Conservation (phyloP, 2,888 invertebrate species). For the Cheilosia urbana region DNA sequence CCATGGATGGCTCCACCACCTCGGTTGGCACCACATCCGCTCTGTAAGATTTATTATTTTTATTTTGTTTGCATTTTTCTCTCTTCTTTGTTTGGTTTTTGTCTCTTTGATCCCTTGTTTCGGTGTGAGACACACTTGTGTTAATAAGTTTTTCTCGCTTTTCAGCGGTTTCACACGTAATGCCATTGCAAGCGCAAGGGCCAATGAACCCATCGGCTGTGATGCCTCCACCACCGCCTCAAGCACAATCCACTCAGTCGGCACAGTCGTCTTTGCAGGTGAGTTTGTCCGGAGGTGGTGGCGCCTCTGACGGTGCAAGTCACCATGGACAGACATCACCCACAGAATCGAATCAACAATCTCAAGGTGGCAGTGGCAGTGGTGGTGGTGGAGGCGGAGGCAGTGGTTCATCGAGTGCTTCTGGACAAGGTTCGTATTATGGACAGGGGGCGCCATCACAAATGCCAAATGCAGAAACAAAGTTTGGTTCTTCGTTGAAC, state of each 20-base stretch:
- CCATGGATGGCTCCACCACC: constrained; percentile 83
- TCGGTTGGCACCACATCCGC: constrained; percentile 81
- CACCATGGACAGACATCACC: constrained; percentile 81
- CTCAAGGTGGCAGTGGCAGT: constrained; percentile 76
- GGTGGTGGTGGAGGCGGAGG: constrained; percentile 77
- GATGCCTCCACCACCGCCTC: constrained; percentile 82
- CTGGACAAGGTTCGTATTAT: constrained; percentile 77
- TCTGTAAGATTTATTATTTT: constrained; percentile 81
- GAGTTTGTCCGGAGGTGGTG: constrained; percentile 72
- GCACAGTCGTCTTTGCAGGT: constrained; percentile 69
- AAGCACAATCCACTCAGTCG: constrained; percentile 80
- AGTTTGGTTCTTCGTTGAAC: constrained; percentile 79
- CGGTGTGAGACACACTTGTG: neutral
- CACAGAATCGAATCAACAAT: constrained; percentile 78
- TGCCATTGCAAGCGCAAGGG: constrained; percentile 81
- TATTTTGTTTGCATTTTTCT: constrained; percentile 63
- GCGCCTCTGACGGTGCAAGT: constrained; percentile 75
- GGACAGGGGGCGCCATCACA: constrained; percentile 79
- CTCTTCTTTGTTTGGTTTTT: constrained; percentile 47
- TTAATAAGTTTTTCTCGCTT: constrained; percentile 44
- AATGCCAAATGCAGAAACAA: constrained; percentile 81
- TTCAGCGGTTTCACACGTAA: constrained; percentile 83
- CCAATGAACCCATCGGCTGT: constrained; percentile 82
- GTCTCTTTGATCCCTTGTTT: neutral
- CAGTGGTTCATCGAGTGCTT: constrained; percentile 77